Evolutionary conservation across 2,113 vertebrate genomes (phyloP), one percentile per base, ranked within the genome.

Genomic region (Rhabdomys dilectus): DNA sequence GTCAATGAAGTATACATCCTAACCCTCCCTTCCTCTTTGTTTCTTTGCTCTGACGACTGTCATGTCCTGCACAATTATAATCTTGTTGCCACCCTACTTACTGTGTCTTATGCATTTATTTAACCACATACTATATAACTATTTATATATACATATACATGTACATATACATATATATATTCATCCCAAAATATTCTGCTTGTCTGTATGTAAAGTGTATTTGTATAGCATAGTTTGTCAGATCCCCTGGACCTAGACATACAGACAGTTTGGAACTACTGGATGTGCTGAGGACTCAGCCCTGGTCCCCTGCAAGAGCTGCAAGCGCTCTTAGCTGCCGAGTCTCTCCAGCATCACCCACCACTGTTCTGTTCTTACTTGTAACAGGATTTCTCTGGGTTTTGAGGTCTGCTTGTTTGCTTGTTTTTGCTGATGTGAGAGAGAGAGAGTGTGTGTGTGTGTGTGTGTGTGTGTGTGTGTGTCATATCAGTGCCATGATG

Each of bases 11-110:
- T 0, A 8, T 3, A 56, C 3, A 0, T 5, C 84, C 45, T 51
- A 10, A 53, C 16, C 48, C 72, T 60, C 16, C 48, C 72, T 60
- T 39, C 89, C 87, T 12, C 68, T n/a, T 62, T 24, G 16, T 24
- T 60, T 34, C 56, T 87, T 66, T 1, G n/a, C 39, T 72, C 53
- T 21, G 89, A 95, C 90, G 81, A 85, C 36, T 3, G 4, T 77
- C 42, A 51, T 45, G 70, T 48, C 75, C 1, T 73, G 51, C 60
- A 56, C 29, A 97, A 98, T 98, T 97, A 98, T 72, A 97, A 1
- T 58, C 91, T 92, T 96, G 90, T 39, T 97, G 93, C 70, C 75
- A 87, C 87, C 60, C 58, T 88, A 77, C 16, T 1, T 88, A 62
- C 84, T 94, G 13, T 34, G 60, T 96, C 94, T 97, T 96, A 34